Conservation (phyloP, 2,797 vertebrate species). For the Sebastes iracundus region DNA sequence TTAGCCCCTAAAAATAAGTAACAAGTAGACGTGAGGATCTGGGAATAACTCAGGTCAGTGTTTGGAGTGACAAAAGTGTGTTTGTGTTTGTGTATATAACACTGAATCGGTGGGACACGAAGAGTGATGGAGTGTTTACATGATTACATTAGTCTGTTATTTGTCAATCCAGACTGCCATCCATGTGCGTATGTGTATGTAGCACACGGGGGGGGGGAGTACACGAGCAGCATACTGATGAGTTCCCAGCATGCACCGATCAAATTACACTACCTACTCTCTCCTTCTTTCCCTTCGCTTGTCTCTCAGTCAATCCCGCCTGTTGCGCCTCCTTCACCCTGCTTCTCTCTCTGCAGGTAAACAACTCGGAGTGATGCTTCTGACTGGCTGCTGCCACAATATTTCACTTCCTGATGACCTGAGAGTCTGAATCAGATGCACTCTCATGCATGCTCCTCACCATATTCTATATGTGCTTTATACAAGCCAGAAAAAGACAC, state of each 20-base stretch:
- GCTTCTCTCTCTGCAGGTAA: constrained; percentile 41
- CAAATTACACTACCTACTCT: constrained; percentile 47
- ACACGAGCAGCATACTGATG: constrained; percentile 49
- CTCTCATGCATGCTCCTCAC: neutral
- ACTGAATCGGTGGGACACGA: constrained; percentile 26
- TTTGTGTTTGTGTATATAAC: neutral
- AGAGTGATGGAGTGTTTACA: constrained; percentile 46
- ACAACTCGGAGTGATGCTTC: constrained; percentile 28
- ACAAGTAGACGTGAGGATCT: neutral
- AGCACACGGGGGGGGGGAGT: neutral
- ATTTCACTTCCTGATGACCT: constrained; percentile 34
- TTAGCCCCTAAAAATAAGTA: neutral
- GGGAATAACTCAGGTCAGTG: neutral
- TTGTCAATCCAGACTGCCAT: constrained; percentile 37
- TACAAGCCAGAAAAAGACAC: accelerated
- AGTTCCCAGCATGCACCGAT: constrained; percentile 55
- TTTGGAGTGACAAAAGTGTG: neutral
- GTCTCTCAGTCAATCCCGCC: constrained; percentile 32
- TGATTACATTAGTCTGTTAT: constrained; percentile 46
- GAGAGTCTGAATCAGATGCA: constrained; percentile 4
- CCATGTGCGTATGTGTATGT: neutral
- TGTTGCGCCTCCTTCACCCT: constrained; percentile 8
- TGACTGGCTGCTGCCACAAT: constrained; percentile 4
- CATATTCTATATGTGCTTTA: neutral
- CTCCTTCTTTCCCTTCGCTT: constrained; percentile 9